Conservation (phyloP, 2,797 vertebrate genomes). For the Argya squamiceps region DNA sequence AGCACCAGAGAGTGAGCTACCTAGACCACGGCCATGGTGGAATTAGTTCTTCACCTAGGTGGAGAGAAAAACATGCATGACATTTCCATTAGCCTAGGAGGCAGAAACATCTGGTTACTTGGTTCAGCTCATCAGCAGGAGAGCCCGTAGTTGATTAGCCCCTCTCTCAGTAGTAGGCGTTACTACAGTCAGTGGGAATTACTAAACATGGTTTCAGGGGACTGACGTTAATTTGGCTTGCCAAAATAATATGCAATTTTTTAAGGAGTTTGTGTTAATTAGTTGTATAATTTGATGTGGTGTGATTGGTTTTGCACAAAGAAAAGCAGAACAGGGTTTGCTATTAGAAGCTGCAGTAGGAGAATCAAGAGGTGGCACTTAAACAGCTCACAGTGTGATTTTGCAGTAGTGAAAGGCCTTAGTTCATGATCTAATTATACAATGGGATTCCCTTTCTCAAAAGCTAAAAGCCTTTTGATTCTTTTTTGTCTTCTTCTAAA, state of each 20-base stretch:
- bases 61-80: slow-evolving; percentile 44
- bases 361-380: slow-evolving; percentile 66
- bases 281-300: slow-evolving; percentile 72
- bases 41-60: slow-evolving; percentile 50
- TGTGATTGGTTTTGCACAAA: slow-evolving; percentile 60
- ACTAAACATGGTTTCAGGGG: slow-evolving; percentile 53
- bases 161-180: slow-evolving; percentile 59
- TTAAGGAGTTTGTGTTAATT: slow-evolving; percentile 71
- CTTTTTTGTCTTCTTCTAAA: slow-evolving; percentile 33
- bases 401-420: slow-evolving; percentile 41
- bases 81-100: slow-evolving; percentile 64
- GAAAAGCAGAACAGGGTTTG: slow-evolving; percentile 58
- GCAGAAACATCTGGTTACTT: slow-evolving; percentile 58
- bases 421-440: slow-evolving; percentile 69
- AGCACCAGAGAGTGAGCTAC: not conserved
- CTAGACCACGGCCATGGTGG: slow-evolving; percentile 11
- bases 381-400: slow-evolving; percentile 58
- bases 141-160: slow-evolving; percentile 52
- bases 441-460: slow-evolving; percentile 64
- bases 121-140: slow-evolving; percentile 59
- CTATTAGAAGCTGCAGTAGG: slow-evolving; percentile 52
- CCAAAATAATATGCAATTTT: slow-evolving; percentile 73
- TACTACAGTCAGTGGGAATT: slow-evolving; percentile 57
- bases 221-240: slow-evolving; percentile 62
- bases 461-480: slow-evolving; percentile 59